Evolutionary conservation across 2,888 invertebrate genomes (phyloP), one percentile per base, ranked within the genome.

Genomic region (Penaeus monodon): DNA sequence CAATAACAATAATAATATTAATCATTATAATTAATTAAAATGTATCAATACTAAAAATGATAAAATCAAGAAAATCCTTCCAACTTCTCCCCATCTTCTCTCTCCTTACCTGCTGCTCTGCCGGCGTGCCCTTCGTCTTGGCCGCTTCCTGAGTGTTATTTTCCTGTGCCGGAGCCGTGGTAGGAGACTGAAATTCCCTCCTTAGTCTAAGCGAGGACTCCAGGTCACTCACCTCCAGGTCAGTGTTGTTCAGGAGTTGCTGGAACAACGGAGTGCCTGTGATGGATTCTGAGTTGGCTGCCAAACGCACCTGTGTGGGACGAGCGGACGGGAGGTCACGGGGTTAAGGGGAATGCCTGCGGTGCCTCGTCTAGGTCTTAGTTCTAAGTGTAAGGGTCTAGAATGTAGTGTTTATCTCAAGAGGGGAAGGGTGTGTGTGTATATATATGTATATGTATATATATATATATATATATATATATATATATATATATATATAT

Each of bases 171-270:
- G 57, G 3, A 57, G 57, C 57, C 57, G 57, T 57, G 17, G 57
- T 57, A 57, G 57, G 57, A 57, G 44, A n/a, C 77, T 77, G 24
- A 81, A 88, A 84, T 57, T 85, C 88, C 78, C 79, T 77, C 65
- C 49, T 77, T 49, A 88, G 85, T 65, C 66, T 81, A n/a, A 85
- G 85, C 22, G 83, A 83, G 70, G 78, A 85, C 78, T 89, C 89
- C 73, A 89, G 68, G 82, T 90, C 85, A 81, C 89, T 66, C 84
- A 88, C 76, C 88, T 90, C 78, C 70, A 89, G 70, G 89, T 90
- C 70, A 87, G 81, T 64, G 90, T 89, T 38, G 90, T 89, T 83
- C 89, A 90, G 77, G 89, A 90, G 88, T 89, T 91, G 88, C 85
- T 89, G 57, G 90, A 90, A 89, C 88, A 63, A 49, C 4, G 88